Base-by-base conservation (phyloP, 2,888 invertebrate genomes). In the Rhodophaea formosa region DNA sequence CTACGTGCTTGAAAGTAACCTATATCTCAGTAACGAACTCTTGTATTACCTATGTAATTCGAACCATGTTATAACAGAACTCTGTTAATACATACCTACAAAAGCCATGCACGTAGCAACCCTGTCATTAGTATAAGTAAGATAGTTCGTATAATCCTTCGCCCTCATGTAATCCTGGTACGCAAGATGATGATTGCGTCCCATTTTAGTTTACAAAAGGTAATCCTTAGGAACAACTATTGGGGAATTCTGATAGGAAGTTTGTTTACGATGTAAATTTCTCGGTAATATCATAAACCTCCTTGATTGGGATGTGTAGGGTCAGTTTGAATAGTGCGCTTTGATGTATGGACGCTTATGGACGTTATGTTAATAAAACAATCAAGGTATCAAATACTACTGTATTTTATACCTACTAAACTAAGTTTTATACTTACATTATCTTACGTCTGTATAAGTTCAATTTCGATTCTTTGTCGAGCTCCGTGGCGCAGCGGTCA, bases 261-360 rank as follows among this genome's bases (percentile, higher is more conserved):
- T 82, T 86, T 88, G 89, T 90, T 91, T 91, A 90, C 83, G 86
- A 90, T 90, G 91, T 87, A 90, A 91, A 91, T 90, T 84, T 84
- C 69, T 63, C 68, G 75, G 75, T 90, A 89, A 90, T 90, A 90
- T 88, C 84, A 87, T 89, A 86, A 90, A 88, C 84, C 90, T 85
- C 80, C 83, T 84, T 89, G 88, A 88, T 89, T 88, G 85, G 86
- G 79, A 84, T 77, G 81, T 86, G 42, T 15, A 43, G 56, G 49
- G 42, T 49, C 47, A 56, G 72, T 68, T 72, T 75, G 66, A 73
- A 71, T 62, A 56, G 46, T 47, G 35, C 6, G 61, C 60, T 57
- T 54, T 58, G 60, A 66, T 59, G 61, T 64, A 52, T 59, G 59
- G 29, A 43, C 43, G 16, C 43, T 53, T 64, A 52, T 59, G 59